Evolutionary conservation across 2,113 vertebrate species (phyloP).

Genomic region (Serinus canaria): DNA sequence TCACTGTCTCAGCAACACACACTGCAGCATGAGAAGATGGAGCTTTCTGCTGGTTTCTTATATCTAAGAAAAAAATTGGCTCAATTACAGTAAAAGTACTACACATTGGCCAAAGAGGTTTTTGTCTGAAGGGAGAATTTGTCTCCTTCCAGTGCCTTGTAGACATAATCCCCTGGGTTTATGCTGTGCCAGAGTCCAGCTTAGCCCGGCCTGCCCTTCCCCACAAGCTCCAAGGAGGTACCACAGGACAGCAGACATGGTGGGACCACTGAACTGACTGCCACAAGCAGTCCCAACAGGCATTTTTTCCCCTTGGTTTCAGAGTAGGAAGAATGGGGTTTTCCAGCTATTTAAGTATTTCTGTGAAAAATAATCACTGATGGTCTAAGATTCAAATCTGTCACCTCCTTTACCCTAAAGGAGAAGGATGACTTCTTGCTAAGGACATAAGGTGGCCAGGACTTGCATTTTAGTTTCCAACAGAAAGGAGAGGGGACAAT

Average conservation of each 20-base stretch:
- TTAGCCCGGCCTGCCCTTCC: background rate
- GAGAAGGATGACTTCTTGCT: background rate
- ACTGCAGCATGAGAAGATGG: background rate
- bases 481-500: background rate
- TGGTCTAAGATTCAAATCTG: background rate
- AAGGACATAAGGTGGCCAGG: background rate
- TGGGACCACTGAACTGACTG: background rate
- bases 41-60: background rate
- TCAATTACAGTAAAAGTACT: background rate
- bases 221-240: background rate
- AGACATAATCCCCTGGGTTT: background rate
- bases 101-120: background rate
- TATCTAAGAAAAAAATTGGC: background rate
- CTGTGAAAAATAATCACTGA: background rate
- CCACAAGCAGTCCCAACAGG: background rate
- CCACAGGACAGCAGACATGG: rapidly evolving
- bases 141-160: background rate
- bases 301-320: background rate
- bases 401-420: background rate
- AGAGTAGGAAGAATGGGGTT: background rate
- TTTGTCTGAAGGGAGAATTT: background rate
- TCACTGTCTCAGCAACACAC: background rate
- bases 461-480: background rate
- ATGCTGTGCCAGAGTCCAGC: background rate
- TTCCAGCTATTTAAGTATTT: background rate